Evolutionary conservation across 2,797 vertebrate species (phyloP), one percentile per base, ranked within the genome.

Genomic region (Enteromius fasciolatus): DNA sequence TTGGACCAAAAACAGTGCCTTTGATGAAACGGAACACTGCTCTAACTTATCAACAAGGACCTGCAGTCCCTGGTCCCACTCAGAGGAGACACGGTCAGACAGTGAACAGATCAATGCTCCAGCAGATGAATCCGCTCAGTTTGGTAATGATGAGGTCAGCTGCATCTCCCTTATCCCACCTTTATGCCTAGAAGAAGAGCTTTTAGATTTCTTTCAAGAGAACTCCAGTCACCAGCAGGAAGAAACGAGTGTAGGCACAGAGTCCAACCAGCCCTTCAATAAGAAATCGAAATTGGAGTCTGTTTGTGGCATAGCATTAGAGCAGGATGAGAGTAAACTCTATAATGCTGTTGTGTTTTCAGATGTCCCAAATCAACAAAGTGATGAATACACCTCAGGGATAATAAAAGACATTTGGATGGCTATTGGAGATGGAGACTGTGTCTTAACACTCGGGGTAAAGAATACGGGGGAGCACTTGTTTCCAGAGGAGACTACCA

Each of bases 1-100:
- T 96, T 99, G 98, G 98, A 99, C 98, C 98, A 98, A 98, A 99
- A 99, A 99, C 97, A 99, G 98, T 99, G 98, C 98, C 98, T 99
- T 99, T 95, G 98, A 99, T 89, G 98, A 99, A 96, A 98, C 96
- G 76, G 98, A 99, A 97, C 97, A 98, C 94, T 99, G 97, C 97
- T 99, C 98, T 88, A 99, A 98, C 93, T 95, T 99, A 93, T 99
- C 98, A 89, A 99, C 98, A 1, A 95, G 98, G 94, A 99, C 98
- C 83, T 99, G 98, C 94, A 99, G 98, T 92, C 98, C 98, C 8
- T 99, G 97, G 98, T 99, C 98, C 84, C 97, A 99, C 92, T 99
- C 98, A 0, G 98, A 99, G 93, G 98, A 99, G 95, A 98, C 97
- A 25, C 96, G 98, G 86, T 99, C 98, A 18, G 98, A 99, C 93